These are phyloP conservation scores for Antechinus stuartii DNA, from an alignment of 2,113 vertebrate genomes.

Conservation along the genomic window DNA sequence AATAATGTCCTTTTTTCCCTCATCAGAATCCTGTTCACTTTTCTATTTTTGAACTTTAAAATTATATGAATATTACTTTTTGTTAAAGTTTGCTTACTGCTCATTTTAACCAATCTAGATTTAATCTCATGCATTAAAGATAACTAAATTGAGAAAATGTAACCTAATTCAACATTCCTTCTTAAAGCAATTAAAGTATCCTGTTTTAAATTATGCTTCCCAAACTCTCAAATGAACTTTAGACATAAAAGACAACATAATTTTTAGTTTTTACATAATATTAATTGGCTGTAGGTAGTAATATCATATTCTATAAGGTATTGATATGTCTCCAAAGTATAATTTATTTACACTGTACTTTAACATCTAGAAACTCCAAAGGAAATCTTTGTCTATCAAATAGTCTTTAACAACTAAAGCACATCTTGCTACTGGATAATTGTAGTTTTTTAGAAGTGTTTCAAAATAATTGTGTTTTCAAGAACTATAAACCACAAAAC, in stretches of 20 bases:
- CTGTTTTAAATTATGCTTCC: background rate
- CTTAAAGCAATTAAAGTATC: background rate
- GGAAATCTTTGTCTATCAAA: conserved; percentile 36
- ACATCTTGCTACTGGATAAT: conserved; percentile 21
- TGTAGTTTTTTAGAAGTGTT: conserved; percentile 25
- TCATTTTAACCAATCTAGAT: background rate
- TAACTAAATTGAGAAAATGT: background rate
- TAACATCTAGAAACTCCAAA: background rate
- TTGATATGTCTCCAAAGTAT: background rate
- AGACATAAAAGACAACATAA: background rate
- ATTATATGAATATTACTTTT: background rate
- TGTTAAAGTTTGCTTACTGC: background rate
- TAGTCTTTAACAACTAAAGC: background rate
- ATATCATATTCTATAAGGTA: background rate
- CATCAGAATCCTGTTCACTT: background rate
- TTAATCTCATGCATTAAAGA: background rate
- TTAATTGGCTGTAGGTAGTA: background rate
- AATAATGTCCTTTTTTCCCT: background rate
- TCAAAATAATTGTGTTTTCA: conserved; percentile 21
- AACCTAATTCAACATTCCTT: background rate
- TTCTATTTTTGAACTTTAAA: background rate
- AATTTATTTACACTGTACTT: background rate
- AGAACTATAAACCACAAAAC: conserved; percentile 29
- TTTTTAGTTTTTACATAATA: background rate
- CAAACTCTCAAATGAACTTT: background rate